A percentile compares a stretch with the other conserved stretches of the same genome.
These are phyloP conservation scores for Cepaea hortensis DNA, from an alignment of 2,888 invertebrate genomes.

Conservation along the genomic window DNA sequence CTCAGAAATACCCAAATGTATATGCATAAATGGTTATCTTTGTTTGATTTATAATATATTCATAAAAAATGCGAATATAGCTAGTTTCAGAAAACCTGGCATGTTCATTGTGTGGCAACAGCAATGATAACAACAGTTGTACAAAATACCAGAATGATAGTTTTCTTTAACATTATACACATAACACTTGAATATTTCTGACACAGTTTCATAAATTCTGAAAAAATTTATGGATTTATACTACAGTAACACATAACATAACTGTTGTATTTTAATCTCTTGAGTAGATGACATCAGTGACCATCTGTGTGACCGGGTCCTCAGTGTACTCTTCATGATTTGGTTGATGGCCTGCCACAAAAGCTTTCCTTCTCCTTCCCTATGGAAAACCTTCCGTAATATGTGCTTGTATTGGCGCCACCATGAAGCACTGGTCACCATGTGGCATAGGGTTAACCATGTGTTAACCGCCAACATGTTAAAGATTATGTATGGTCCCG, in stretches of 20 bases:
- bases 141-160: too few species aligned
- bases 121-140: too few species aligned
- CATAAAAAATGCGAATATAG: too few species aligned
- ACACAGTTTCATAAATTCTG: too few species aligned
- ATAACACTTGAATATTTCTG: too few species aligned
- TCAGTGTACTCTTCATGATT: slow-evolving; percentile 94
- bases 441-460: slow-evolving; percentile 95
- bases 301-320: slow-evolving; percentile 93
- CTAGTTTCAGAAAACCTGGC: too few species aligned
- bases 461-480: slow-evolving; percentile 90
- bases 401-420: slow-evolving; percentile 96
- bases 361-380: slow-evolving; percentile 94
- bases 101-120: too few species aligned
- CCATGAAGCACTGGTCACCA: slow-evolving; percentile 91
- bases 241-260: background rate
- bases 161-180: too few species aligned
- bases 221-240: background rate
- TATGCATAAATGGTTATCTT: too few species aligned
- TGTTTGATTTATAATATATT: too few species aligned
- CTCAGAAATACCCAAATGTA: too few species aligned
- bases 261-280: background rate
- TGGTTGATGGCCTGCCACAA: slow-evolving; percentile 86
- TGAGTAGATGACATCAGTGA: slow-evolving; percentile 91
- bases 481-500: slow-evolving; percentile 88
- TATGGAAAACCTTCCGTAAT: slow-evolving; percentile 96